phyloP scores from a whole-genome alignment of 2,888 invertebrate genomes.

The Dryadula phaetusa region DNA sequence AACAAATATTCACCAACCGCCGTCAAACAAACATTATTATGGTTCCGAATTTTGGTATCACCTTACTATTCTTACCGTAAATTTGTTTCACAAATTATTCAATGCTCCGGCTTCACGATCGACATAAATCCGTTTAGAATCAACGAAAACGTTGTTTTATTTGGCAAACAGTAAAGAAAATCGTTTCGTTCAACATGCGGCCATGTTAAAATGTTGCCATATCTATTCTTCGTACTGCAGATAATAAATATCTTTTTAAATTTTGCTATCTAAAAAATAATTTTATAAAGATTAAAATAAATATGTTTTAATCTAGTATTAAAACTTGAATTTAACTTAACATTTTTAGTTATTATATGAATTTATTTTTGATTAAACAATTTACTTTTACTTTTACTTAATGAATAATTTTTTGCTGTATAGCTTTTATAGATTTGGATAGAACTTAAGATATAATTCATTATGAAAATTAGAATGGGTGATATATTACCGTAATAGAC shows the following conservation, averaged over 20 bases:
- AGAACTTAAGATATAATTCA: no score
- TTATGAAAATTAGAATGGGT: no score
- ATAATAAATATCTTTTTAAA: not conserved
- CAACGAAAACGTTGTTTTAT: conserved; percentile 68
- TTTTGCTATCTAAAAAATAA: not conserved
- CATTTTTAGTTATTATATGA: no score
- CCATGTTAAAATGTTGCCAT: conserved; percentile 86
- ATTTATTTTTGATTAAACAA: no score
- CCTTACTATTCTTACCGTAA: conserved; percentile 62
- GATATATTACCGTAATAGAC: no score
- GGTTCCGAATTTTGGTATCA: conserved; percentile 61
- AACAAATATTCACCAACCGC: conserved; percentile 65
- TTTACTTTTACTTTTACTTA: no score
- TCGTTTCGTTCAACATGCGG: conserved; percentile 91
- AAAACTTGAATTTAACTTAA: no score
- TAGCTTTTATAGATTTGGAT: no score
- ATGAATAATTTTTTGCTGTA: no score
- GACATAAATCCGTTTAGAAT: conserved; percentile 73
- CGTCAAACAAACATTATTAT: conserved; percentile 71
- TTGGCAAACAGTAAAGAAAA: conserved; percentile 94
- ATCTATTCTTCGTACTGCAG: not conserved
- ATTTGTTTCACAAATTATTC: conserved; percentile 58
- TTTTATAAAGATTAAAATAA: not conserved
- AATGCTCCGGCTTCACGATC: conserved; percentile 62
- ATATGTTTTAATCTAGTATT: no score